Evolutionary conservation across 2,888 invertebrate species (phyloP).

Genomic region (Plagiodera versicolora): DNA sequence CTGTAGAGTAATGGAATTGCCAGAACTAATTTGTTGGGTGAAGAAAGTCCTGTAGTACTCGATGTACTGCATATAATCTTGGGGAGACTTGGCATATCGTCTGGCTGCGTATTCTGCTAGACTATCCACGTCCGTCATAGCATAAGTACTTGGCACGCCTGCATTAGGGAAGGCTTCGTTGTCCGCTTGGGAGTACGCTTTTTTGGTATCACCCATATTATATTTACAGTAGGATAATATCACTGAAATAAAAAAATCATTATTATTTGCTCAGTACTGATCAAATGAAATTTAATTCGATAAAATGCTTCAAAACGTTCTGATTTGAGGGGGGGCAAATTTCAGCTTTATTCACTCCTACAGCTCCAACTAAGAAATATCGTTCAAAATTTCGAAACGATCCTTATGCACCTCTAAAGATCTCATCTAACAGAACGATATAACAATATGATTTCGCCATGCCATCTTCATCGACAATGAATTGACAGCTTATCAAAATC

Average conservation of each 20-base stretch:
- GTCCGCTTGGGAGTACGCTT: constrained; percentile 53
- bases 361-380: too few relatives aligned
- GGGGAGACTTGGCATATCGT: constrained; percentile 71
- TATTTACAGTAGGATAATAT: constrained; percentile 63
- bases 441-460: too few relatives aligned
- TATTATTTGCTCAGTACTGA: too few relatives aligned
- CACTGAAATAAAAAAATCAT: constrained; percentile 43
- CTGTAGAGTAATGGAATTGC: constrained; percentile 56
- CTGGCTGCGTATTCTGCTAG: constrained; percentile 77
- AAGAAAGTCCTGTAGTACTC: constrained; percentile 77
- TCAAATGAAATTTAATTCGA: too few relatives aligned
- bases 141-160: constrained; percentile 56
- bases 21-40: constrained; percentile 63
- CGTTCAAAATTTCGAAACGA: too few relatives aligned
- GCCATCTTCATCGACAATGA: too few relatives aligned
- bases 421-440: too few relatives aligned
- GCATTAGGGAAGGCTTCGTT: constrained; percentile 53
- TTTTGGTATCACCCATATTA: constrained; percentile 56
- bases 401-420: too few relatives aligned
- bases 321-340: too few relatives aligned
- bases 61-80: constrained; percentile 70
- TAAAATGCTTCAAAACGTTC: too few relatives aligned
- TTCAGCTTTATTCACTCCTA: too few relatives aligned
- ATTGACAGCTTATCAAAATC: too few relatives aligned
- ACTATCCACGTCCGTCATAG: constrained; percentile 69